phyloP scores from a whole-genome alignment of 2,797 vertebrate species.

The Geotrypetes seraphini region DNA sequence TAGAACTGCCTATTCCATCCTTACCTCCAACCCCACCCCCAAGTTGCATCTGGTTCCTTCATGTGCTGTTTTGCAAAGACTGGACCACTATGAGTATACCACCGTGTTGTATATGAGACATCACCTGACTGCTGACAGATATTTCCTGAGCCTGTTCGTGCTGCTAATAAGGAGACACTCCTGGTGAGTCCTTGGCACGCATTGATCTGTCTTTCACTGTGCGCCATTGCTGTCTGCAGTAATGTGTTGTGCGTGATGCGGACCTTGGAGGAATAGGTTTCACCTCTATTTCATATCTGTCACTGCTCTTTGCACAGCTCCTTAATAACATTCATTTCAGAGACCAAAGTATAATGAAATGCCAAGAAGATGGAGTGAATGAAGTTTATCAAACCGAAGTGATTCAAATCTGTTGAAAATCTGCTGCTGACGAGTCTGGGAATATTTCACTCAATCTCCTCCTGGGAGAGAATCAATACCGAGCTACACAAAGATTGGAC shows the following conservation, averaged over 20 bases:
- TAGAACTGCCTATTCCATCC: no score
- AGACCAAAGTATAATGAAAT: conserved; percentile 67
- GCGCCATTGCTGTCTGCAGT: conserved; percentile 56
- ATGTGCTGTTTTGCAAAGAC: no score
- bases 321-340: conserved; percentile 74
- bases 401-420: conserved; percentile 42
- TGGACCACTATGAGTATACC: no score
- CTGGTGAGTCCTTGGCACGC: conserved; percentile 55
- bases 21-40: no score
- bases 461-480: no score
- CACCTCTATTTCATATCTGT: conserved; percentile 72
- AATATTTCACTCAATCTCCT: no score
- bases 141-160: conserved; percentile 31
- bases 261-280: conserved; percentile 70
- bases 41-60: no score
- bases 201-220: conserved; percentile 60
- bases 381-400: conserved; percentile 56
- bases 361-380: conserved; percentile 65
- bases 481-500: no score
- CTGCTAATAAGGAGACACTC: conserved; percentile 44
- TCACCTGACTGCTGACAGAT: conserved; percentile 40
- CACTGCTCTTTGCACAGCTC: conserved; percentile 54
- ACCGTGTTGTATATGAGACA: no score
- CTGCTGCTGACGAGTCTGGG: no score
- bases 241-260: conserved; percentile 64